Percentiles rank a stretch among this genome's conserved stretches.
Conservation (phyloP, 2,888 invertebrate species). For the Baronia brevicornis region DNA sequence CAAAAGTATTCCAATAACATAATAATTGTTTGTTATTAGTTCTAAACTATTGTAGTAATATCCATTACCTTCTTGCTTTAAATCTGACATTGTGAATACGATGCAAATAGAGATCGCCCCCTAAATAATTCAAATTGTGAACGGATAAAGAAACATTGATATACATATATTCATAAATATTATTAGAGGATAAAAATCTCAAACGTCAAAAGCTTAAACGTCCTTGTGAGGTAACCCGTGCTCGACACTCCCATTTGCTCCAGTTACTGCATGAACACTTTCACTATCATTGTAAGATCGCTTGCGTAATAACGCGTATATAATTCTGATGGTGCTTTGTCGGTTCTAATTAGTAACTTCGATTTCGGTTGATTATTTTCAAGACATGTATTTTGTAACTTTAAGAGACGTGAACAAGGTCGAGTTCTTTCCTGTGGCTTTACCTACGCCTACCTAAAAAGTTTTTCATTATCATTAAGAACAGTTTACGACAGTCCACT, state of each 20-base stretch:
- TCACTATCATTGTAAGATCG: slow-evolving; percentile 63
- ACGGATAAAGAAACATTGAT: slow-evolving; percentile 3
- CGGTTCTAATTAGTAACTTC: slow-evolving; percentile 23
- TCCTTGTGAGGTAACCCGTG: slow-evolving; percentile 59
- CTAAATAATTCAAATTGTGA: too few species aligned
- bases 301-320: slow-evolving; percentile 46
- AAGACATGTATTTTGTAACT: slow-evolving; percentile 2
- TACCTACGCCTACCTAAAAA: too few species aligned
- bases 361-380: slow-evolving; percentile 9
- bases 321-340: slow-evolving; percentile 29
- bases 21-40: too few species aligned
- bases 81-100: too few species aligned
- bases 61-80: too few species aligned
- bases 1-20: too few species aligned
- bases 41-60: too few species aligned
- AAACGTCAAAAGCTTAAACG: slow-evolving; percentile 39
- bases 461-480: too few species aligned
- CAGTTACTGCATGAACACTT: slow-evolving; percentile 59
- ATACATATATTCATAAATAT: slow-evolving; percentile 4
- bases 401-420: too few species aligned
- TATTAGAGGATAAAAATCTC: slow-evolving; percentile 10
- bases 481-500: too few species aligned
- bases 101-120: too few species aligned
- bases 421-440: too few species aligned
- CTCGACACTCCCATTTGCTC: slow-evolving; percentile 54